Evolutionary conservation across 2,797 vertebrate genomes (phyloP), one percentile per base, ranked within the genome.

Genomic region (Margarornis squamiger): DNA sequence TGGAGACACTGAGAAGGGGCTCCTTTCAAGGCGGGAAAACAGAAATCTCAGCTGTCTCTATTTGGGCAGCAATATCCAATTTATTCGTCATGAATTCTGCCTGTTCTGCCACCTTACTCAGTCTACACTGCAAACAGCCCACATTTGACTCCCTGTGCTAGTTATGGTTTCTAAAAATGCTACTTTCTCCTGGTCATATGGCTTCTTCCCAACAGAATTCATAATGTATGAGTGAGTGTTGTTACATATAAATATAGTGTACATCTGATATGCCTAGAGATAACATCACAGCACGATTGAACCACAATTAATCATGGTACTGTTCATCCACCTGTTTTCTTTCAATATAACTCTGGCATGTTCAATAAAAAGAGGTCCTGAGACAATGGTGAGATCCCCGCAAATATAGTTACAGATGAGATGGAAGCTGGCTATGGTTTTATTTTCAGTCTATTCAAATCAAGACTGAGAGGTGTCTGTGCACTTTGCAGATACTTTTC

Each of bases 311-410:
- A 93, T 90, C 2, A 7, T 81, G 73, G 52, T 54, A n/a, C 83
- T 94, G 95, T 95, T 91, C 91, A 97, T 61, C 94, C 89, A 90
- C 77, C 85, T 94, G 76, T 88, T 96, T 96, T 86, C 92, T 92
- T 96, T 96, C 95, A 72, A 41, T 93, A 88, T 87, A 94, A 88
- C 34, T 51, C n/a, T 66, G 39, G 54, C 72, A 86, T 21, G 29
- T 70, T 86, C 86, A 94, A 89, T 82, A 63, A 36, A 90, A 95
- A 94, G 54, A 58, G n/a, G 29, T 41, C 48, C 76, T 45, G 66
- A 91, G 71, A 91, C 72, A 93, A 86, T 0, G 4, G 23, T 73
- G 76, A 62, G 30, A 65, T 81, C 61, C 51, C 48, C 67, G 48
- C 38, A 92, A 88, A 80, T 62, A 51, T 3, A 74, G 32, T 34